Evolutionary conservation across 1,140 invertebrate genomes (phyloP), one percentile per base, ranked within the genome.

Genomic region (Glossosoma conforme): DNA sequence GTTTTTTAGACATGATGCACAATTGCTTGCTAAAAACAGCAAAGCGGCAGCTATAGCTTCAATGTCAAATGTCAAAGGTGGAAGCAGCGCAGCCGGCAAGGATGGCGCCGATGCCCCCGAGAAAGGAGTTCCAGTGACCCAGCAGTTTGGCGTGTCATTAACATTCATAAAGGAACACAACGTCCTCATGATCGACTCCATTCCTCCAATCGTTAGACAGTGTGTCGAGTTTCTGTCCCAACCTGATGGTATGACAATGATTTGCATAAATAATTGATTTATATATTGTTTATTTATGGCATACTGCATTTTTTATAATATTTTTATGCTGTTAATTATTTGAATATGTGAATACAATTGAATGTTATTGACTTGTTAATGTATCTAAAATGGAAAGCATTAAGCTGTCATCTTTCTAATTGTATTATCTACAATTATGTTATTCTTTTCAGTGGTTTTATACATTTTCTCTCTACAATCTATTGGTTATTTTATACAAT

Each of bases 131-230:
- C 81, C 78, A 33, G 80, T 83, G 11, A 90, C 87, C 10, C 87
- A 90, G 62, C 94, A 98, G 71, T 98, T 97, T 75, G 93, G 93
- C 21, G 93, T 96, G 5, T 86, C 90, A 15, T 71, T 98, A 51
- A 82, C 88, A 62, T 92, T 91, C 64, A 94, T 98, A 42, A 91
- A 88, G 62, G 85, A 93, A 54, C 82, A 92, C 62, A 93, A 96
- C 67, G 75, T 84, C 1, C 68, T 72, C 49, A 72, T 80, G 56
- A 60, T 70, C 0, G 77, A 77, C 37, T 74, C 72, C 9, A 95
- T 97, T 67, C 93, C 96, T 32, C 89, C 90, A 1, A 87, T 97
- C 44, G 85, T 98, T 18, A 79, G 83, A 59, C 84, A 89, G 58
- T 95, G 92, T 65, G 80, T 97, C 11, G 87, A 93, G 62, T 96